Base-by-base conservation (phyloP, 2,888 invertebrate species). In the Plutella xylostella region DNA sequence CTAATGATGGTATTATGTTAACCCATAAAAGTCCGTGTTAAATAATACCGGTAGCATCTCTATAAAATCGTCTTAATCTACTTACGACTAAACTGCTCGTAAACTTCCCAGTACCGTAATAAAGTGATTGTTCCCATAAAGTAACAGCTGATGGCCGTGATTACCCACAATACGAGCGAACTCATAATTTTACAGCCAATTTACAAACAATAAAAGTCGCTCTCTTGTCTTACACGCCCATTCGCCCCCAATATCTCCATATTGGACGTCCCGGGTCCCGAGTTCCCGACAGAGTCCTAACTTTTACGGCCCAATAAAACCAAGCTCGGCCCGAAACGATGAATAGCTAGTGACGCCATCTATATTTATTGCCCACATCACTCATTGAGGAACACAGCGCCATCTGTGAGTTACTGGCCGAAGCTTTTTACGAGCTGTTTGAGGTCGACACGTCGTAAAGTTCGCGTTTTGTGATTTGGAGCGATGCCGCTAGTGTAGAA, bases 171-270 rank as follows among this genome's bases (percentile, higher is more conserved):
- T 79, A 74, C 76, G 79, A 74, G 66, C 68, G 61, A 74, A 68
- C 72, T 82, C 79, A 82, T 85, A 82, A 85, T 80, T 85, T 84
- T 84, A 85, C 83, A 79, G 77, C 77, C 85, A 85, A 84, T 85
- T 84, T 83, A 80, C 82, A 83, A 84, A 84, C 85, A 85, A 84
- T 85, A 85, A 85, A 85, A 83, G 78, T 77, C 75, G 69, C 68
- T 72, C 72, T 74, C 75, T 78, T 74, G 75, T 79, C 75, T 77
- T 76, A 75, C 73, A 72, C 74, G 73, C 75, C 71, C 73, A 72
- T 74, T 74, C 74, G 63, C 79, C 79, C 76, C 71, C 68, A 69
- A 78, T 79, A 78, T 82, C 77, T 78, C 77, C 77, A 80, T 79
- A 78, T 77, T 78, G 68, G 69, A 72, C 66, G 34, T 33, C 43